phyloP scores from a whole-genome alignment of 2,797 vertebrate species.

The Adrianichthys oophorus region DNA sequence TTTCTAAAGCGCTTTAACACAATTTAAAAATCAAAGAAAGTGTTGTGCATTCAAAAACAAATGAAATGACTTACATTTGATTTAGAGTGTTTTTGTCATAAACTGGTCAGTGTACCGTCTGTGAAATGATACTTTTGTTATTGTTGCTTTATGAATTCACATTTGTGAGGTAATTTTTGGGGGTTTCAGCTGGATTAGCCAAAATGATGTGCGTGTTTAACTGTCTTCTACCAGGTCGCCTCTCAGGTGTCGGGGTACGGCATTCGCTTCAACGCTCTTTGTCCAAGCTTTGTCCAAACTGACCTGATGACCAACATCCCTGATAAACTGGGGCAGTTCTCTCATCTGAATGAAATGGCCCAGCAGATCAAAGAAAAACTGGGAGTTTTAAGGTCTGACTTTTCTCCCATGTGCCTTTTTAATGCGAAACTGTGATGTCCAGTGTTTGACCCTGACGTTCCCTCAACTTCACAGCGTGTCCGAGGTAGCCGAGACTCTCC shows the following conservation, averaged over 20 bases:
- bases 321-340: constrained; percentile 32
- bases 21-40: too few relatives aligned
- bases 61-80: too few relatives aligned
- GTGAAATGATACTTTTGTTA: too few relatives aligned
- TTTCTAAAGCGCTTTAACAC: too few relatives aligned
- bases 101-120: too few relatives aligned
- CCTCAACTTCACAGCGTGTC: constrained; percentile 47
- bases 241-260: constrained; percentile 53
- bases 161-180: neutral
- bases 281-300: constrained; percentile 70
- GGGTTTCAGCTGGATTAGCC: too few relatives aligned
- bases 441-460: neutral
- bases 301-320: constrained; percentile 26
- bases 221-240: constrained; percentile 44
- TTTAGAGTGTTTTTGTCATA: too few relatives aligned
- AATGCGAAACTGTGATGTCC: neutral
- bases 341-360: neutral
- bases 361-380: neutral
- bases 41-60: too few relatives aligned
- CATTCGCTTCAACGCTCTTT: constrained; percentile 70
- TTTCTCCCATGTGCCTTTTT: neutral
- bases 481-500: constrained; percentile 56
- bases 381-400: constrained; percentile 50
- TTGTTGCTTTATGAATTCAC: too few relatives aligned
- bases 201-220: neutral